Base-by-base conservation (phyloP, 2,888 invertebrate species). In the Charanyca ferruginea region DNA sequence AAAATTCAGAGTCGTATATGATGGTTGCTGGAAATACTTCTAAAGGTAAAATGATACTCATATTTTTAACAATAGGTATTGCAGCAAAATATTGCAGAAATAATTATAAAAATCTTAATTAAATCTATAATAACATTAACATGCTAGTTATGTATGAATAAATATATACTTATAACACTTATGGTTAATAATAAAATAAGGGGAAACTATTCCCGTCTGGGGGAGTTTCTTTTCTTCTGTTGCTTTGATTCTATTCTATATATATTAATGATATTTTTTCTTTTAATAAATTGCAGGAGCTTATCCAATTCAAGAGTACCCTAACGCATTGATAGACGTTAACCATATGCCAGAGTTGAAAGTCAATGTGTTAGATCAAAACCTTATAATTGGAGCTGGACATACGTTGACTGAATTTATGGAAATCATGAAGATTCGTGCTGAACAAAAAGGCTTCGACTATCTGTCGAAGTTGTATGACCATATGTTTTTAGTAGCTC, bases 21-120 rank as follows among this genome's bases (percentile, higher is more conserved):
- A 85, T 97, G 6, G 96, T 97, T 3, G 96, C 96, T 45, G 97
- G 97, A 45, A 97, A 97, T 85, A 97, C 97, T 6, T 97, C 96
- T 8, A 96, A 96, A 89, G 97, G 97, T 91, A 83, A 61, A 22
- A 35, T 52, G 13, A 22, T 18, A 52, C n/a, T n/a, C n/a, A n/a
- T n/a, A n/a, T n/a, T n/a, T n/a, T n/a, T n/a, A n/a, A n/a, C n/a
- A n/a, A n/a, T n/a, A n/a, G n/a, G n/a, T n/a, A n/a, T n/a, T n/a
- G n/a, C n/a, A n/a, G n/a, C n/a, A n/a, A n/a, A n/a, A n/a, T n/a
- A n/a, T n/a, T n/a, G n/a, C n/a, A n/a, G n/a, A n/a, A n/a, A n/a
- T n/a, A n/a, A n/a, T n/a, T n/a, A n/a, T n/a, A n/a, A n/a, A n/a
- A n/a, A n/a, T n/a, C n/a, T n/a, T n/a, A n/a, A n/a, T n/a, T n/a